A percentile compares a stretch with the other conserved stretches of the same genome.
These are phyloP conservation scores for Arctia plantaginis DNA, from an alignment of 2,888 invertebrate genomes.

Conservation along the genomic window DNA sequence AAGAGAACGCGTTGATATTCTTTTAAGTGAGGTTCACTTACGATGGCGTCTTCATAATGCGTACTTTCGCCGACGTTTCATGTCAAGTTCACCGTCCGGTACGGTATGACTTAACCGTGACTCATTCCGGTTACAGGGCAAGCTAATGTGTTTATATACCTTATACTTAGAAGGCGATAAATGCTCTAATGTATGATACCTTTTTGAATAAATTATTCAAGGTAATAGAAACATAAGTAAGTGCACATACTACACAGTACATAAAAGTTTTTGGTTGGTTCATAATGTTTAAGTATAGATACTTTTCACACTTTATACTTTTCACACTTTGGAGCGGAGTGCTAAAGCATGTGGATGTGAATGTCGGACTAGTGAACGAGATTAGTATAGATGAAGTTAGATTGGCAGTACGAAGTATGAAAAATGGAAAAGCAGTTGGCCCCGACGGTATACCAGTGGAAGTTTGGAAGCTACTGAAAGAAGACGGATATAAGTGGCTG, in stretches of 20 bases:
- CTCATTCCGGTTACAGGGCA: slow-evolving; percentile 46
- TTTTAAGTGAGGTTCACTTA: neutral
- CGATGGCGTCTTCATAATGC: too few relatives aligned
- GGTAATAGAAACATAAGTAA: neutral
- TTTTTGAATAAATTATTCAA: neutral
- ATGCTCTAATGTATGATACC: neutral
- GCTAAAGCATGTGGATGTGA: too few relatives aligned
- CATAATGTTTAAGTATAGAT: neutral
- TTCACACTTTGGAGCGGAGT: neutral
- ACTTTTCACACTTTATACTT: neutral
- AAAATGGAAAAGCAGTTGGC: too few relatives aligned
- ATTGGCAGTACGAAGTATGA: too few relatives aligned
- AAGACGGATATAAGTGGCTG: too few relatives aligned
- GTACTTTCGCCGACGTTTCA: slow-evolving; percentile 31
- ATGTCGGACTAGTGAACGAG: too few relatives aligned
- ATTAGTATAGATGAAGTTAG: too few relatives aligned
- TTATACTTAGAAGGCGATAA: slow-evolving; percentile 40
- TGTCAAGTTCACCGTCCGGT: slow-evolving; percentile 44
- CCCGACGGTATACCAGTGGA: too few relatives aligned
- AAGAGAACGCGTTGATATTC: neutral
- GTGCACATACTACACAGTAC: neutral
- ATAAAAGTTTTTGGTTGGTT: neutral
- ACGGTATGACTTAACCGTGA: slow-evolving; percentile 40
- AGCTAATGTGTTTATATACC: slow-evolving; percentile 57
- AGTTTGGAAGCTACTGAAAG: too few relatives aligned